Evolutionary conservation across 53 echinoderm and acorn worm genomes (phyloP).

Genomic region (Holothuria scabra): DNA sequence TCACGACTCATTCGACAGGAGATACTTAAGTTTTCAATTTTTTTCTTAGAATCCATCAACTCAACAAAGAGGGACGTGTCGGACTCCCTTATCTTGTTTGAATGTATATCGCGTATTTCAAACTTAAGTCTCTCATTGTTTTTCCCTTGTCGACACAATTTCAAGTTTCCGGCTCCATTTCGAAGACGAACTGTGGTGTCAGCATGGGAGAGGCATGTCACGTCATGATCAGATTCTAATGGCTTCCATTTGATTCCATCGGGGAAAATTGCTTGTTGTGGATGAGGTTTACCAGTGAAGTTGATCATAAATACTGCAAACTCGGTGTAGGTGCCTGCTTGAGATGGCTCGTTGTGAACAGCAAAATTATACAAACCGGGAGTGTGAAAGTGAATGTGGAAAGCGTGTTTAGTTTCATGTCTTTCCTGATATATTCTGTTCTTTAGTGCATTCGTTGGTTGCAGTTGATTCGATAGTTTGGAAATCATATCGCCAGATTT

Average conservation of each 20-base stretch:
- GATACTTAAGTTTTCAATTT: constrained; percentile 1
- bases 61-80: neutral
- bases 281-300: neutral
- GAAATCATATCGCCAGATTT: constrained; percentile 6
- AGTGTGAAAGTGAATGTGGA: constrained; percentile 17
- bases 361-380: constrained; percentile 2
- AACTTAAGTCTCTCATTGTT: neutral
- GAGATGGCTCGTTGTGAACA: constrained; percentile 4
- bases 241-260: constrained; percentile 39
- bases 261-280: neutral
- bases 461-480: neutral
- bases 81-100: neutral
- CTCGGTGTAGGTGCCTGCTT: neutral
- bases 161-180: neutral
- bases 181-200: neutral
- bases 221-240: neutral
- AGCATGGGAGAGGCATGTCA: constrained; percentile 6
- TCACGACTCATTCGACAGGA: neutral
- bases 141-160: neutral
- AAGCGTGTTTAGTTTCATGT: neutral
- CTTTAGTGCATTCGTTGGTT: neutral
- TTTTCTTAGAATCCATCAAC: neutral
- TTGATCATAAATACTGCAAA: constrained; percentile 25
- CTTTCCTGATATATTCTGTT: constrained; percentile 26
- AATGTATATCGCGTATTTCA: neutral